These are phyloP conservation scores for Oreochromis tanganicae DNA, from an alignment of 2,113 vertebrate species.

Conservation along the genomic window DNA sequence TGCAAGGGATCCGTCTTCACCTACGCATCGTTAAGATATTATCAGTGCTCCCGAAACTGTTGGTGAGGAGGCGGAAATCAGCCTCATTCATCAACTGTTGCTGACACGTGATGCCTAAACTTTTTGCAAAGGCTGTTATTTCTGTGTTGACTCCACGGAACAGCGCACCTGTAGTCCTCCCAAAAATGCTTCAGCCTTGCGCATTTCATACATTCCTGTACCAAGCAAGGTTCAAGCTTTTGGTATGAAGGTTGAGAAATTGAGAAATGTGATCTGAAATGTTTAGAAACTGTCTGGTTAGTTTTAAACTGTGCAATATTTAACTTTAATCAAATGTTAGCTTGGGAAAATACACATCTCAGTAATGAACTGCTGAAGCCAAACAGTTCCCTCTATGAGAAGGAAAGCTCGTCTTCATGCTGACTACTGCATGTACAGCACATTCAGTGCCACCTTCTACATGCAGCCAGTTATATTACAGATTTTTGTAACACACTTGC, in stretches of 20 bases:
- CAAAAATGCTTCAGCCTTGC: background rate
- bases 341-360: background rate
- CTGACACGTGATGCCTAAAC: conserved; percentile 4
- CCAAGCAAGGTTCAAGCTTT: background rate
- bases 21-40: background rate
- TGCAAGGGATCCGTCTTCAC: conserved; percentile 9
- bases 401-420: background rate
- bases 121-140: background rate
- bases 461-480: background rate
- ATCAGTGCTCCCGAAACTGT: background rate
- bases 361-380: background rate
- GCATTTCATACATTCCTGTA: conserved; percentile 28
- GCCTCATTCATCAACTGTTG: conserved; percentile 11
- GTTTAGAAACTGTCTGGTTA: background rate
- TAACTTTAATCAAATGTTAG: background rate
- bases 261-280: background rate
- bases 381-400: conserved; percentile 33
- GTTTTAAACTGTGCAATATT: background rate
- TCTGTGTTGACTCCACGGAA: background rate
- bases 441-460: conserved; percentile 38
- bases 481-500: background rate
- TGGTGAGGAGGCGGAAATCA: background rate
- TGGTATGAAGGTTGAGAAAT: background rate
- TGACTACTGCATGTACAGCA: background rate
- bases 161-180: conserved; percentile 47